A percentile compares a stretch with the other conserved stretches of the same genome.
Evolutionary conservation across 2,113 vertebrate species (phyloP).

Genomic region (Formicarius rufipectus): DNA sequence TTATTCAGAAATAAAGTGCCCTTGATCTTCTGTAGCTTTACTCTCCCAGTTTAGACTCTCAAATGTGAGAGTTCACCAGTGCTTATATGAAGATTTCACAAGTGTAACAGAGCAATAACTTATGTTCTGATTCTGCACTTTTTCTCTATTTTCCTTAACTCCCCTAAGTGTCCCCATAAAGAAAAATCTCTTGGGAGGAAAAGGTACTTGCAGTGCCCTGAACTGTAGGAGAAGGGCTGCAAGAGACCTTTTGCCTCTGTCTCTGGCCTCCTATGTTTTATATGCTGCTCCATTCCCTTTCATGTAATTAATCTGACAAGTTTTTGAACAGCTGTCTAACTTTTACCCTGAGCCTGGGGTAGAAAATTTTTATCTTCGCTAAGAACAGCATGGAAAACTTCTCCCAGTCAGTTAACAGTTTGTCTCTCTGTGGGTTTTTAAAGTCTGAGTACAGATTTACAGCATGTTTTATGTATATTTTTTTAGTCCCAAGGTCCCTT

Average conservation of each 20-base stretch:
- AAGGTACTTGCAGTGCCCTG: background rate
- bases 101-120: slow-evolving; percentile 32
- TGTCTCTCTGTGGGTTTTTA: slow-evolving; percentile 57
- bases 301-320: slow-evolving; percentile 47
- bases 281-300: background rate
- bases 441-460: slow-evolving; percentile 76
- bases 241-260: background rate
- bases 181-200: background rate
- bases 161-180: background rate
- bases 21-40: slow-evolving; percentile 44
- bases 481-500: slow-evolving; percentile 74
- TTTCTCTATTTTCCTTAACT: background rate
- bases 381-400: slow-evolving; percentile 46
- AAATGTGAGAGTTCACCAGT: slow-evolving; percentile 13
- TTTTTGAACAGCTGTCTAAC: slow-evolving; percentile 35
- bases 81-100: background rate
- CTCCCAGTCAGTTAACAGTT: slow-evolving; percentile 61
- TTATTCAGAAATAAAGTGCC: slow-evolving; percentile 18
- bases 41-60: background rate
- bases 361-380: background rate
- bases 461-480: slow-evolving; percentile 79
- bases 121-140: background rate
- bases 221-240: background rate
- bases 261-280: background rate
- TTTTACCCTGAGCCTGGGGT: background rate